A percentile compares a stretch with the other conserved stretches of the same genome.
phyloP scores from a whole-genome alignment of 2,888 invertebrate species.

The Harpagoxenus sublaevis region DNA sequence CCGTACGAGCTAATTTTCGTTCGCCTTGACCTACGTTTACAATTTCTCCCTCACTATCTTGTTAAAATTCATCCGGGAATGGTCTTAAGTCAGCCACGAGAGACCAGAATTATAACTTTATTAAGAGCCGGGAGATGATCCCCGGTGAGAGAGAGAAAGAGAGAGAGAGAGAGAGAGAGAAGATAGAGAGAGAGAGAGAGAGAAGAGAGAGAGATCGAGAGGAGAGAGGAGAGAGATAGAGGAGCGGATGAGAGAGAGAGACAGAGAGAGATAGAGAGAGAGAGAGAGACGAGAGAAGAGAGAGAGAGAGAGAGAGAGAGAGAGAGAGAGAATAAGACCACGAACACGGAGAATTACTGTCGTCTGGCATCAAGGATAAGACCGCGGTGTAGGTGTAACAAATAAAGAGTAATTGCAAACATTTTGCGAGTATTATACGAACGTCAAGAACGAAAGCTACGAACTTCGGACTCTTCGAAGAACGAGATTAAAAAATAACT shows the following conservation, averaged over 20 bases:
- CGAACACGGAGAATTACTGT: constrained; percentile 61
- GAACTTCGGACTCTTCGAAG: background rate
- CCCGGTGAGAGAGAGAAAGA: no score
- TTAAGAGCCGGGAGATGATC: constrained; percentile 66
- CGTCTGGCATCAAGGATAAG: constrained; percentile 25
- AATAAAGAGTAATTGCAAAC: constrained; percentile 10
- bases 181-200: no score
- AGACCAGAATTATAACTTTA: constrained; percentile 70
- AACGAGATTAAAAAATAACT: no score
- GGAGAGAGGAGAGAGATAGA: no score
- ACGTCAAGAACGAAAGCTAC: background rate
- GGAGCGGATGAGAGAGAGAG: no score
- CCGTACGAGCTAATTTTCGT: constrained; percentile 13
- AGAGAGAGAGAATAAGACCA: constrained; percentile 63
- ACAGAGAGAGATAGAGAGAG: no score
- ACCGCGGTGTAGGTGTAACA: background rate
- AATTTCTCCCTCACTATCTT: constrained; percentile 32
- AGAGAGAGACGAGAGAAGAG: no score
- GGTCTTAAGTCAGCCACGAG: constrained; percentile 66
- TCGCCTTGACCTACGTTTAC: constrained; percentile 23
- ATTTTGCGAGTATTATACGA: background rate
- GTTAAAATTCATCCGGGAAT: constrained; percentile 68
- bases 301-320: no score
- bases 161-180: no score
- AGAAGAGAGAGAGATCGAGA: no score